These are phyloP conservation scores for Isaurus tuberculatus DNA, from an alignment of 92 coral and sea anemone species.

Conservation along the genomic window DNA sequence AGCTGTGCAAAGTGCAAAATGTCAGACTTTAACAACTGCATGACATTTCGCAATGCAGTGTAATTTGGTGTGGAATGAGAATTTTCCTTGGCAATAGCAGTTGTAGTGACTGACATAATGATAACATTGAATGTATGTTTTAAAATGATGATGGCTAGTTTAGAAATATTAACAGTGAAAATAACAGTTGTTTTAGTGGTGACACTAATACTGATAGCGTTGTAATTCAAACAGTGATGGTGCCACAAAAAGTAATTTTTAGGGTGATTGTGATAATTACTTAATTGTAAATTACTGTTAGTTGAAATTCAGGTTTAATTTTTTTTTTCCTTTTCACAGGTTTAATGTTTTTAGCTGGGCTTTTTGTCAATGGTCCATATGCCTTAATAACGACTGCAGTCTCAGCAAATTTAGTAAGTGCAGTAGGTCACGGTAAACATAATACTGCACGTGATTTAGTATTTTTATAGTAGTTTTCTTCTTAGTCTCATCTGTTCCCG, in stretches of 20 bases:
- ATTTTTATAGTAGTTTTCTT: not conserved
- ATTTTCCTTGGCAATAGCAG: not conserved
- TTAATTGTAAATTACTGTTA: not conserved
- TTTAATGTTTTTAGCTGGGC: constrained; percentile 86
- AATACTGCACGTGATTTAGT: not conserved
- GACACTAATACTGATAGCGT: too few species aligned
- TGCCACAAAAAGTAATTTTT: too few species aligned
- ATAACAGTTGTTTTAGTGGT: too few species aligned
- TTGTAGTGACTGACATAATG: not conserved
- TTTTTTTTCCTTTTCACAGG: constrained; percentile 49
- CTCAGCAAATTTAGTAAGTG: constrained; percentile 95
- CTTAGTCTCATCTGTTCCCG: too few species aligned
- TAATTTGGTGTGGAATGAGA: too few species aligned
- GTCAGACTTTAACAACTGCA: not conserved
- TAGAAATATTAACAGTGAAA: not conserved
- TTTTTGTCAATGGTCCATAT: constrained; percentile 95
- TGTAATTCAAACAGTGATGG: too few species aligned
- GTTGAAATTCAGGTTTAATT: not conserved
- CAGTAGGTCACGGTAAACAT: not conserved
- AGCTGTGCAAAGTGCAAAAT: not conserved
- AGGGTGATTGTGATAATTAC: not conserved
- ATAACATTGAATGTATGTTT: too few species aligned
- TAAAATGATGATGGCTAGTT: too few species aligned
- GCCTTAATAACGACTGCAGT: constrained; percentile 97
- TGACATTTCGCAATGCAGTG: too few species aligned